phyloP scores from a whole-genome alignment of 2,113 vertebrate species.

The Phalacrocorax brasilianus region DNA sequence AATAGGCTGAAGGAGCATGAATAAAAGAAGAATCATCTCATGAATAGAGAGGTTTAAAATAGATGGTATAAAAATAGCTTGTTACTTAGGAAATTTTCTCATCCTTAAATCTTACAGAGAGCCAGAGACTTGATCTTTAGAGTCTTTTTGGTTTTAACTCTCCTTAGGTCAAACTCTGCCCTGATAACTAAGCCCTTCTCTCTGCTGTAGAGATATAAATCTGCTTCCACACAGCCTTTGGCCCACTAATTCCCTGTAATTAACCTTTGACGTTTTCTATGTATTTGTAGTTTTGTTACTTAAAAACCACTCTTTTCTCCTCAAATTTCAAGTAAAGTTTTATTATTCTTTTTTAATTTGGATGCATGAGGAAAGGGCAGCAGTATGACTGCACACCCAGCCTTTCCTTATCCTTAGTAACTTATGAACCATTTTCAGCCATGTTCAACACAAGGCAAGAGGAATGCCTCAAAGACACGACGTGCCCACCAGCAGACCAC shows the following conservation, averaged over 20 bases:
- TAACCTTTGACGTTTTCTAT: neutral
- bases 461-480: neutral
- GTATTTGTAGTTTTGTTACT: neutral
- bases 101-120: constrained; percentile 28
- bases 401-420: neutral
- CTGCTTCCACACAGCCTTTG: neutral
- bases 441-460: neutral
- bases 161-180: neutral
- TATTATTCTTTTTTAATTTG: neutral
- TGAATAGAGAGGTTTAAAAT: constrained; percentile 58
- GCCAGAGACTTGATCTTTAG: constrained; percentile 10
- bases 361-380: neutral
- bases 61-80: constrained; percentile 60
- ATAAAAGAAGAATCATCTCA: constrained; percentile 39
- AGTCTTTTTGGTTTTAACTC: neutral
- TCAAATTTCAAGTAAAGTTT: neutral
- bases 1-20: constrained; percentile 23
- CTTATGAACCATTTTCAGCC: neutral
- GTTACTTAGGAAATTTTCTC: constrained; percentile 58
- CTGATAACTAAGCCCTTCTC: neutral
- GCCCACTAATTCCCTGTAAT: neutral
- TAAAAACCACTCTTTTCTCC: neutral
- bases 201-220: neutral
- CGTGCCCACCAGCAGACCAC: neutral
- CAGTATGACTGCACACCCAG: neutral